Evolutionary conservation across 2,113 vertebrate genomes (phyloP), one percentile per base, ranked within the genome.

Genomic region (Syrrhaptes paradoxus): DNA sequence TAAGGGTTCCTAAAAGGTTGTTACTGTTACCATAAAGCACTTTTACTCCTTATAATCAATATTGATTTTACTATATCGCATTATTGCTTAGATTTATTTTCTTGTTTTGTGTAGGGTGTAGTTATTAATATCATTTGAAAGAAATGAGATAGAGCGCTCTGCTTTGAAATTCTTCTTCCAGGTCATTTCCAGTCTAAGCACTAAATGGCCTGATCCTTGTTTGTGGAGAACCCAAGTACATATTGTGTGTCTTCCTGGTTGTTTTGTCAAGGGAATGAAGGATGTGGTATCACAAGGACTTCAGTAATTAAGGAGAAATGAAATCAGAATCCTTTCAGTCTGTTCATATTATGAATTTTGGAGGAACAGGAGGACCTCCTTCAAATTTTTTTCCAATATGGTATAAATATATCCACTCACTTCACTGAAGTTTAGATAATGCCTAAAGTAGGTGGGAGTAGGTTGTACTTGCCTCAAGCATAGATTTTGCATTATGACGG

Each of bases 51-150:
- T 95, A 97, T 97, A 97, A 97, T 96, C 94, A 80, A 95, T 97
- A 97, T 92, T 2, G 72, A 95, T 97, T 96, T 97, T 97, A 89
- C 58, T 90, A 34, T 85, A 91, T 36, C 49, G 32, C 72, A 78
- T 94, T 95, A 95, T 89, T 92, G 74, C 62, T 82, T 80, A 95
- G 92, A 97, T 97, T 97, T 97, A 96, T 96, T 94, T 90, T 95
- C 95, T 85, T 95, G 67, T 73, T 98, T 96, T 94, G 38, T 75
- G 83, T 78, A 48, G 78, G 85, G 86, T 87, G 95, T 81, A 86
- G 70, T 80, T 92, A 87, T 94, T 87, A 90, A 75, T 76, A 72
- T 34, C 7, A 85, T 93, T 95, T 90, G 91, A 84, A 94, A 91
- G 43, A 93, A 90, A 95, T 87, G 68, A 92, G 82, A 78, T 74